phyloP scores from a whole-genome alignment of 2,888 invertebrate genomes.

The Lasioglossum calceatum region DNA sequence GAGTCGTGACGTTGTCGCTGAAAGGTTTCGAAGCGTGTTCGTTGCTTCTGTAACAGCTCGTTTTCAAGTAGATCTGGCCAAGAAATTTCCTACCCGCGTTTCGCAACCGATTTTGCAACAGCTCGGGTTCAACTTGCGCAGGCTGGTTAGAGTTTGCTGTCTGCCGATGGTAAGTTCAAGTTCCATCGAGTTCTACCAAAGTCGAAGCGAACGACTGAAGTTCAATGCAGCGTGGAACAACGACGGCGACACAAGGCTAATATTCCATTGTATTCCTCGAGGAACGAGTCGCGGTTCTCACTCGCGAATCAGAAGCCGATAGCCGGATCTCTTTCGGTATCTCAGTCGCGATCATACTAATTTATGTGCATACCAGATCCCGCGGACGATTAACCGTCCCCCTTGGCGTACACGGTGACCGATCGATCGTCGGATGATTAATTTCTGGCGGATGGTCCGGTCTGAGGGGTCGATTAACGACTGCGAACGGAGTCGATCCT shows the following conservation, averaged over 20 bases:
- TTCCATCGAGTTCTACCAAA: background rate
- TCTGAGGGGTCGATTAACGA: background rate
- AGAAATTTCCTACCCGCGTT: background rate
- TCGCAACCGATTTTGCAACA: background rate
- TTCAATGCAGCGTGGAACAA: background rate
- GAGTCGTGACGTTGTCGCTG: background rate
- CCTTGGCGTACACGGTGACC: background rate
- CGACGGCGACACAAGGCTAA: background rate
- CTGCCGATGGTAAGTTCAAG: background rate
- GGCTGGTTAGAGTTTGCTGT: background rate
- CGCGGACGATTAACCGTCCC: slow-evolving; percentile 15
- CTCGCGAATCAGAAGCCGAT: slow-evolving; percentile 15
- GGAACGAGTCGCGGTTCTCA: background rate
- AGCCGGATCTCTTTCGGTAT: slow-evolving; percentile 47
- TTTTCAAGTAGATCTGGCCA: background rate
- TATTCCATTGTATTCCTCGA: background rate
- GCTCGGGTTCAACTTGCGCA: background rate
- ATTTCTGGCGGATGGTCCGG: background rate
- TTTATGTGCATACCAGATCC: slow-evolving; percentile 30
- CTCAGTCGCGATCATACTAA: slow-evolving; percentile 20
- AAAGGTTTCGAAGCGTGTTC: background rate
- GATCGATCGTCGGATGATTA: background rate
- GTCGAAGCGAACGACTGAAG: background rate
- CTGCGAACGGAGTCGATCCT: slow-evolving; percentile 18
- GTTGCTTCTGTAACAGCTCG: background rate